phyloP scores from a whole-genome alignment of 2,888 invertebrate species.

The Hydroisotoma schaefferi region DNA sequence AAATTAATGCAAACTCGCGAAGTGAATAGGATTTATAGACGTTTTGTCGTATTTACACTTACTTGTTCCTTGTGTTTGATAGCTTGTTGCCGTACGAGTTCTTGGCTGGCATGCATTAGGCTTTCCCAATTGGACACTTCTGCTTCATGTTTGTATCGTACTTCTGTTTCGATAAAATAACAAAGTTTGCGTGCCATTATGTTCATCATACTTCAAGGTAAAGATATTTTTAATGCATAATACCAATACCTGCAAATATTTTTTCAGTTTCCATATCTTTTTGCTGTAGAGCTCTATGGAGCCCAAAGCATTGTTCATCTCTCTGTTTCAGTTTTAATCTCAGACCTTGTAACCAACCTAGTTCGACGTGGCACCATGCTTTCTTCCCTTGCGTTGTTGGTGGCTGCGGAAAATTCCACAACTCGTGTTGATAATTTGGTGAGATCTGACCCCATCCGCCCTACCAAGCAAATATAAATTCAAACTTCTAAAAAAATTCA shows the following conservation, averaged over 20 bases:
- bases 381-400: slow-evolving; percentile 29
- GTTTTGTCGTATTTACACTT: slow-evolving; percentile 24
- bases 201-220: background rate
- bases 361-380: slow-evolving; percentile 49
- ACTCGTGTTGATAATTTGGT: slow-evolving; percentile 31
- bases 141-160: slow-evolving; percentile 58
- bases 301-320: slow-evolving; percentile 62
- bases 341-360: slow-evolving; percentile 49
- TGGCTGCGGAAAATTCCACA: slow-evolving; percentile 16
- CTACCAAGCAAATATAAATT: background rate
- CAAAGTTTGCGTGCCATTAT: background rate
- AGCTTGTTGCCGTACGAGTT: slow-evolving; percentile 59
- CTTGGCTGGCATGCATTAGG: slow-evolving; percentile 57
- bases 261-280: slow-evolving; percentile 63
- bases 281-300: slow-evolving; percentile 62
- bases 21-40: background rate
- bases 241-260: slow-evolving; percentile 54
- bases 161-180: slow-evolving; percentile 52
- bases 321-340: slow-evolving; percentile 54
- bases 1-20: background rate
- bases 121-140: slow-evolving; percentile 59
- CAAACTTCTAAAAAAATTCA: too few relatives aligned
- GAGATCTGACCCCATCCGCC: slow-evolving; percentile 32
- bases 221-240: background rate
- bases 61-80: slow-evolving; percentile 58